Evolutionary conservation across 2,797 vertebrate species (phyloP), one percentile per base, ranked within the genome.

Genomic region (Epinephelus malabaricus): DNA sequence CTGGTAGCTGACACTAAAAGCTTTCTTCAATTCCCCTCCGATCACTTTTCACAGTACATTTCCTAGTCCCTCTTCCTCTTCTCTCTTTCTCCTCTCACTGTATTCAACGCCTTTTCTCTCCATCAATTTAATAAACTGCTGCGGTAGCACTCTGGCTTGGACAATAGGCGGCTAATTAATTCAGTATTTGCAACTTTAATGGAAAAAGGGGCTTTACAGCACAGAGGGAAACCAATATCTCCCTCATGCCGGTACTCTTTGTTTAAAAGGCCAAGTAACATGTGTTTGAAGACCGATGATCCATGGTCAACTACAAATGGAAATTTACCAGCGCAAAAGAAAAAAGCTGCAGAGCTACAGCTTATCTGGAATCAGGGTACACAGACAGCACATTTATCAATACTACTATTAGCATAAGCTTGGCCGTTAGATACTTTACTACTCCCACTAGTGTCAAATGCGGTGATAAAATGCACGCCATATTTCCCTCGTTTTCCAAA

Each of bases 401-500:
- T 91, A 88, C 66, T 6, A 10, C 58, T 61, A 90, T 94, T 90
- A 92, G 82, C 91, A 93, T 93, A 89, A 74, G 76, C 82, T 79
- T 12, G 4, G 66, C 66, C 19, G 53, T 79, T 75, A 64, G 79
- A 82, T 67, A 74, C 69, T 58, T 50, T 43, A 18, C 81, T 34
- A 47, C 83, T 84, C 83, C 87, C 81, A 83, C 75, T 47, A 60
- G 61, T 79, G 77, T 87, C 72, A 82, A 73, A 65, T 9, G 21
- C 10, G 2, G 25, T 4, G 3, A 74, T 5, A 68, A 46, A 73
- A 77, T 34, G 27, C 56, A 46, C 12, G 2, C 53, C 47, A 21
- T 11, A 13, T 70, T 46, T 60, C 64, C 27, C 23, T 69, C 60
- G 10, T 65, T 78, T 76, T 78, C 61, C 43, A 64, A 76, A 70